phyloP scores from a whole-genome alignment of 2,888 invertebrate species.

The Lithophane ornitopus region DNA sequence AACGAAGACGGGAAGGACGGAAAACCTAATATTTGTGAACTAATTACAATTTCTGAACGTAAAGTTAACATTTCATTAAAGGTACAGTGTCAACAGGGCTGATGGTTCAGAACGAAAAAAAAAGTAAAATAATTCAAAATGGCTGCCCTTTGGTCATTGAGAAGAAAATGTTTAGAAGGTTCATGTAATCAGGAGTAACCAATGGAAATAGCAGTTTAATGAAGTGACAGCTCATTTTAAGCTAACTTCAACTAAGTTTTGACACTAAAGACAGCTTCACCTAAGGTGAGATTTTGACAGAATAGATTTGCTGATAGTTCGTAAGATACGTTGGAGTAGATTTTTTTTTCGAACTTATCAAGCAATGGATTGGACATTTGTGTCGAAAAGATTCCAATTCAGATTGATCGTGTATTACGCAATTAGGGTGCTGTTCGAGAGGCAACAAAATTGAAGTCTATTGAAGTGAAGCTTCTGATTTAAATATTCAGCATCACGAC shows the following conservation, averaged over 20 bases:
- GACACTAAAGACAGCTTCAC: background rate
- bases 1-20: slow-evolving; percentile 38
- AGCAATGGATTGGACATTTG: no score
- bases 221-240: no score
- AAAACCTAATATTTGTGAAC: slow-evolving; percentile 74
- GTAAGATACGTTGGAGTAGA: no score
- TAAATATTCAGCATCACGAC: background rate
- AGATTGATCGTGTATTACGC: no score
- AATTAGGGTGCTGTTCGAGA: no score
- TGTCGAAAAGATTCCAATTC: no score
- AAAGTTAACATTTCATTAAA: slow-evolving; percentile 79
- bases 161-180: slow-evolving; percentile 38
- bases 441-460: background rate
- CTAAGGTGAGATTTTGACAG: background rate
- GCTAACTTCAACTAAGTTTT: no score
- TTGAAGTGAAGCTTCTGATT: slow-evolving; percentile 37
- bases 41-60: slow-evolving; percentile 77
- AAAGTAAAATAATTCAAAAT: slow-evolving; percentile 64
- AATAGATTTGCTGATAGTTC: background rate
- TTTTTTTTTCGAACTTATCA: no score
- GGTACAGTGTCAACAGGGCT: slow-evolving; percentile 70
- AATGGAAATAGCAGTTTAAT: background rate
- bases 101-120: slow-evolving; percentile 57
- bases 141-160: slow-evolving; percentile 30
- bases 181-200: background rate